These are phyloP conservation scores for Coelinius sp. DNA, from an alignment of 2,888 invertebrate genomes.

Conservation along the genomic window DNA sequence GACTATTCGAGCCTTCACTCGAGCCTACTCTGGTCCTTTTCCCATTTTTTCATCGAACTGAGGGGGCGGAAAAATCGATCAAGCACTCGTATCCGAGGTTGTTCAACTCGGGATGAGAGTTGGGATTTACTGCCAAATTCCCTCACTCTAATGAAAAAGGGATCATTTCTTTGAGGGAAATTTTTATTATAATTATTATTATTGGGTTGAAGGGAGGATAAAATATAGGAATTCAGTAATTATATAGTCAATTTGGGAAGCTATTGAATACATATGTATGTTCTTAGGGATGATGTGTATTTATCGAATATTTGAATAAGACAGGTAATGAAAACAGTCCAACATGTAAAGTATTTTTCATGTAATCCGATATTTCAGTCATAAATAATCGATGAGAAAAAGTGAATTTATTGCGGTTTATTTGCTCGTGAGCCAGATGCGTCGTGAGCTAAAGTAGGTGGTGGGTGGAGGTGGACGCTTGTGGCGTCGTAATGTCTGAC, in stretches of 20 bases:
- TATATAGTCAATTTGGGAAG: too few species aligned
- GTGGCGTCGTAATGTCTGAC: slow-evolving; percentile 2
- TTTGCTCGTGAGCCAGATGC: too few species aligned
- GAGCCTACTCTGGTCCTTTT: background rate
- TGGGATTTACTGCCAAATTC: background rate
- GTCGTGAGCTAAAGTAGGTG: too few species aligned
- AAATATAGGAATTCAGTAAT: too few species aligned
- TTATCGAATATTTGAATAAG: too few species aligned
- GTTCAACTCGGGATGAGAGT: background rate
- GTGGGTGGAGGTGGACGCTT: background rate
- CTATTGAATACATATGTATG: too few species aligned
- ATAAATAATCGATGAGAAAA: background rate
- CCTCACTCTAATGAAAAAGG: background rate
- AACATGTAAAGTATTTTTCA: too few species aligned
- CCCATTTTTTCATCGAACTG: background rate
- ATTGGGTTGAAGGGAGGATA: too few species aligned
- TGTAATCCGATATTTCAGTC: background rate
- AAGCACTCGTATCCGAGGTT: background rate
- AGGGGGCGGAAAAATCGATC: background rate
- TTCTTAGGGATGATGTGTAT: too few species aligned
- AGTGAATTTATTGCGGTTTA: background rate
- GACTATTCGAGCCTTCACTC: background rate
- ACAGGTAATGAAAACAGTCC: too few species aligned
- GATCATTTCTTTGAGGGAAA: background rate
- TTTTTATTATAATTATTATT: background rate